These are phyloP conservation scores for Anolis apletophallus DNA, from an alignment of 2,797 vertebrate genomes.

Conservation along the genomic window DNA sequence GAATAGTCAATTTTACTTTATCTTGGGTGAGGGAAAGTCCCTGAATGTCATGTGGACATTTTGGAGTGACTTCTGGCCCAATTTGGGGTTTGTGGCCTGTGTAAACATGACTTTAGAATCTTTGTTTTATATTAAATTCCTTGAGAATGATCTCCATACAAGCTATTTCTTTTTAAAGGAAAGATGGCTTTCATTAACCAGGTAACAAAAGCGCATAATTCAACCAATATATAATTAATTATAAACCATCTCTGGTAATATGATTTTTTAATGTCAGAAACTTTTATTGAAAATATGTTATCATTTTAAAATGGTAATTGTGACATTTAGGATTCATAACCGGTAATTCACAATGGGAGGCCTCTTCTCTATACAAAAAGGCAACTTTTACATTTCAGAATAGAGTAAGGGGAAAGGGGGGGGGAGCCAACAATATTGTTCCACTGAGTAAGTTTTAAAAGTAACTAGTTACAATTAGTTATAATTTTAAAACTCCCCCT, in stretches of 20 bases:
- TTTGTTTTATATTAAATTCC: neutral
- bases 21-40: too few relatives aligned
- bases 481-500: neutral
- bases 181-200: neutral
- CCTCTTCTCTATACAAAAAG: neutral
- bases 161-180: neutral
- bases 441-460: neutral
- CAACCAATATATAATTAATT: neutral
- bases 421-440: neutral
- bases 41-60: too few relatives aligned
- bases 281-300: too few relatives aligned
- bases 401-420: neutral
- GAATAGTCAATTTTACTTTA: too few relatives aligned
- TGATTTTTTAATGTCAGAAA: neutral
- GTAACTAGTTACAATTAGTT: neutral
- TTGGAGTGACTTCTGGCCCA: too few relatives aligned
- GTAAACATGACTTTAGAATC: neutral
- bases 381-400: neutral
- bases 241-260: neutral
- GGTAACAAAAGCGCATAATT: neutral
- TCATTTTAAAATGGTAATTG: neutral
- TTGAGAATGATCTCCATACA: neutral
- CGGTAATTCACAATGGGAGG: neutral
- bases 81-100: too few relatives aligned
- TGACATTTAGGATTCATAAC: neutral